A percentile compares a stretch with the other conserved stretches of the same genome.
These are phyloP conservation scores for Malurus leucopterus DNA, from an alignment of 2,797 vertebrate species.

Conservation along the genomic window DNA sequence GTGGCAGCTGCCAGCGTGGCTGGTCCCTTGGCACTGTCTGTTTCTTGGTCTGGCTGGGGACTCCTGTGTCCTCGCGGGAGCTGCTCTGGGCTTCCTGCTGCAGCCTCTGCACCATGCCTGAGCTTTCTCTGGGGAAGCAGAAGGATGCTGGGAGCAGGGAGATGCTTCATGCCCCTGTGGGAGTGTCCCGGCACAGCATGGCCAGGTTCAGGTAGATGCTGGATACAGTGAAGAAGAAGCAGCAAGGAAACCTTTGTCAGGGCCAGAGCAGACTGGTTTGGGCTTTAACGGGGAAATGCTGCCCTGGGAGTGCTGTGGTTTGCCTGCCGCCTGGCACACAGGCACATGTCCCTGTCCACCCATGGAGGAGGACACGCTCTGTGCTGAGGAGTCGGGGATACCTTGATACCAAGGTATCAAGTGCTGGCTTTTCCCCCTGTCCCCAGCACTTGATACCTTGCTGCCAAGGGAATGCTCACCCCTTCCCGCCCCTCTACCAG, in stretches of 20 bases:
- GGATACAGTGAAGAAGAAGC: not conserved
- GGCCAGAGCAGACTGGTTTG: not conserved
- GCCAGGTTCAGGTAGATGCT: not conserved
- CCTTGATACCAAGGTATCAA: not conserved
- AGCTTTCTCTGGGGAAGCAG: not conserved
- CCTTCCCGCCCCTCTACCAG: not conserved
- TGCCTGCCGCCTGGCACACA: not conserved
- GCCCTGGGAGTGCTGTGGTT: not conserved
- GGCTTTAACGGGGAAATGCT: not conserved
- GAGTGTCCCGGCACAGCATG: not conserved
- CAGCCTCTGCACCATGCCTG: accelerated
- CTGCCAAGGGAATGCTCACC: not conserved
- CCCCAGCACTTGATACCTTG: not conserved
- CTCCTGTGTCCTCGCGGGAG: not conserved
- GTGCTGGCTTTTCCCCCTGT: not conserved
- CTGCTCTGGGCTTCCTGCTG: not conserved
- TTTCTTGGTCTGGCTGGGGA: not conserved
- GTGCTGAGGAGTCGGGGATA: not conserved
- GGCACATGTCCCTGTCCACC: not conserved
- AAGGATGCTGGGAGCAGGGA: not conserved
- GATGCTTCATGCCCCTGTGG: accelerated
- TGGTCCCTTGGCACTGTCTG: not conserved
- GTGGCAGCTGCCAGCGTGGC: not conserved
- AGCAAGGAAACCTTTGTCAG: not conserved
- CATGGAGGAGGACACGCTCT: not conserved